Conservation (phyloP, 2,888 invertebrate species). For the Euplagia quadripunctaria region DNA sequence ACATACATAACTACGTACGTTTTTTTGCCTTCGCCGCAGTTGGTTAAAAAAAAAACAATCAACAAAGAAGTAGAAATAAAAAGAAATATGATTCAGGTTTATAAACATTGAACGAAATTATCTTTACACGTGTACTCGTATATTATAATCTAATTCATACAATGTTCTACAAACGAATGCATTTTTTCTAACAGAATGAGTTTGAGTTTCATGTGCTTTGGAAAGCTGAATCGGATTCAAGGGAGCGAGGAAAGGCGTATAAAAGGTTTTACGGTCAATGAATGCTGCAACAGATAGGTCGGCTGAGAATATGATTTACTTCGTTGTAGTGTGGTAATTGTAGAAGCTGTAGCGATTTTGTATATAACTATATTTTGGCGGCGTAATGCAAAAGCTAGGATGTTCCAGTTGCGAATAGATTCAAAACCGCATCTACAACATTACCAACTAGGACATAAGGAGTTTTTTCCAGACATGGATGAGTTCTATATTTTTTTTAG, state of each 20-base stretch:
- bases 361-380: neutral
- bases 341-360: slow-evolving; percentile 23
- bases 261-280: slow-evolving; percentile 62
- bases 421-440: too few species aligned
- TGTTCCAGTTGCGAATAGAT: too few species aligned
- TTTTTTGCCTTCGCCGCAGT: too few species aligned
- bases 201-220: slow-evolving; percentile 43
- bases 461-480: too few species aligned
- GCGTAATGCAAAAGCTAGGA: too few species aligned
- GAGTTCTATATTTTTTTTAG: too few species aligned
- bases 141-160: slow-evolving; percentile 20
- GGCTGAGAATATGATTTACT: slow-evolving; percentile 57
- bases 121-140: neutral
- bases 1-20: too few species aligned
- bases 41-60: too few species aligned
- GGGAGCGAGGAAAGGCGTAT: slow-evolving; percentile 33
- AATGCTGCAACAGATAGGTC: slow-evolving; percentile 64
- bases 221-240: slow-evolving; percentile 42
- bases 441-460: too few species aligned
- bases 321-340: slow-evolving; percentile 17
- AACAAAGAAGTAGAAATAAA: too few species aligned
- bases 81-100: too few species aligned
- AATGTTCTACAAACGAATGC: slow-evolving; percentile 23
- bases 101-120: too few species aligned
- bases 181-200: slow-evolving; percentile 40